phyloP scores from a whole-genome alignment of 2,113 vertebrate genomes.

The Campylorhamphus procurvoides region DNA sequence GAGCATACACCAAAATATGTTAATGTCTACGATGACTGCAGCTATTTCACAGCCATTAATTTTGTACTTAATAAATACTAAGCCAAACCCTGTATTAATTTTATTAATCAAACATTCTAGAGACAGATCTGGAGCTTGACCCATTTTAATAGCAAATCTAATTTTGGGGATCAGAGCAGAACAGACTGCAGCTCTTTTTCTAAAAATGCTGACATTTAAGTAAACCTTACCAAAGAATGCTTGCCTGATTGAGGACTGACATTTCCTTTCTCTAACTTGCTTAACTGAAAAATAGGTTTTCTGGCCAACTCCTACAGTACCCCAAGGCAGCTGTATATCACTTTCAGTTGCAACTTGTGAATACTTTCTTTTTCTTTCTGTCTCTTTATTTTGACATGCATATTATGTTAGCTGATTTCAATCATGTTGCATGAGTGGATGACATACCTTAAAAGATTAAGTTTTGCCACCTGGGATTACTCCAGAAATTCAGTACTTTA shows the following conservation, averaged over 20 bases:
- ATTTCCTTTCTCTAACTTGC: constrained; percentile 77
- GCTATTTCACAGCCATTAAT: constrained; percentile 52
- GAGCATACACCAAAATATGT: constrained; percentile 27
- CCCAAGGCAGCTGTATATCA: constrained; percentile 66
- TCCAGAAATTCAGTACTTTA: constrained; percentile 72
- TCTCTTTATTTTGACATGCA: constrained; percentile 72
- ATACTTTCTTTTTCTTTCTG: constrained; percentile 64
- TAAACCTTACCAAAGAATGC: constrained; percentile 74
- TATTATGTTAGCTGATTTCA: constrained; percentile 75
- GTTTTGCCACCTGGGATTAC: constrained; percentile 74
- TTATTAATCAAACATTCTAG: constrained; percentile 48
- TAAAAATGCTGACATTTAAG: constrained; percentile 74
- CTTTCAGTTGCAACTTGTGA: constrained; percentile 65
- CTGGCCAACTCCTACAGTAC: constrained; percentile 66
- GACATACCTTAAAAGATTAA: constrained; percentile 80
- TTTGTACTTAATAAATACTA: constrained; percentile 53
- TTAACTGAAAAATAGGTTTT: constrained; percentile 69
- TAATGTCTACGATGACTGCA: constrained; percentile 16
- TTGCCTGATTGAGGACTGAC: constrained; percentile 74
- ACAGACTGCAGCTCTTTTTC: constrained; percentile 54
- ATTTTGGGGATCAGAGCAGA: constrained; percentile 40
- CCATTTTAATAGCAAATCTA: constrained; percentile 43
- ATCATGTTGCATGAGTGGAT: constrained; percentile 67
- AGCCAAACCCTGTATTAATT: constrained; percentile 14
- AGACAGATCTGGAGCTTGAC: constrained; percentile 2